Base-by-base conservation (phyloP, 2,797 vertebrate genomes). In the Tangara arthus region DNA sequence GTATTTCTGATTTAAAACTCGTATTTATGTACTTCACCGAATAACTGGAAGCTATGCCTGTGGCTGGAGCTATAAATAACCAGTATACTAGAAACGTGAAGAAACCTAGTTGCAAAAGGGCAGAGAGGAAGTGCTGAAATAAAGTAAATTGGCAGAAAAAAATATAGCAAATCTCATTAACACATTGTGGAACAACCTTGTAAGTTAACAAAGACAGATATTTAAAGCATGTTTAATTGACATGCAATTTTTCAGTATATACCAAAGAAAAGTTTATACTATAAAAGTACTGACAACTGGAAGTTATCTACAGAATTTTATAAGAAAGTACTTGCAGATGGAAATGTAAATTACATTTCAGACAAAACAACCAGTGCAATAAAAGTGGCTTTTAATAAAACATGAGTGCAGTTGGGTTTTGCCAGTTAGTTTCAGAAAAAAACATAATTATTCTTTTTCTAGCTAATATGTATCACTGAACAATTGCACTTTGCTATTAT, bases 321-420 rank as follows among this genome's bases (percentile, higher is more conserved):
- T 96, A 97, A 97, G 94, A 97, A 97, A 97, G 95, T 97, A 95
- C 96, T 97, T 96, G 90, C 95, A 97, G 97, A 96, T 97, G 87
- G 89, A 95, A 91, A 94, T 91, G 93, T 95, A 97, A 97, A 97
- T 97, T 97, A 96, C 95, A 94, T 97, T 96, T 97, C 91, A 97
- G 96, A 97, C 93, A 97, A 95, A 96, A 85, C 76, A 35, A 87
- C 70, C 92, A 94, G 81, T 89, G 95, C 95, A 96, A 95, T 95
- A 96, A 97, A 97, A 98, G 90, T 95, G 93, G 95, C 80, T 96
- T 97, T 97, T 97, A 98, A 97, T 97, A 97, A 98, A 97, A 97
- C 97, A 97, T 95, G 96, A 97, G 86, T 42, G 90, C 81, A 90
- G 91, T 96, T 96, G 92, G 59, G 34, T 96, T 96, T 97, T 97